Evolutionary conservation across 1,140 invertebrate species (phyloP).

Genomic region (Drosophila subpulchrella): DNA sequence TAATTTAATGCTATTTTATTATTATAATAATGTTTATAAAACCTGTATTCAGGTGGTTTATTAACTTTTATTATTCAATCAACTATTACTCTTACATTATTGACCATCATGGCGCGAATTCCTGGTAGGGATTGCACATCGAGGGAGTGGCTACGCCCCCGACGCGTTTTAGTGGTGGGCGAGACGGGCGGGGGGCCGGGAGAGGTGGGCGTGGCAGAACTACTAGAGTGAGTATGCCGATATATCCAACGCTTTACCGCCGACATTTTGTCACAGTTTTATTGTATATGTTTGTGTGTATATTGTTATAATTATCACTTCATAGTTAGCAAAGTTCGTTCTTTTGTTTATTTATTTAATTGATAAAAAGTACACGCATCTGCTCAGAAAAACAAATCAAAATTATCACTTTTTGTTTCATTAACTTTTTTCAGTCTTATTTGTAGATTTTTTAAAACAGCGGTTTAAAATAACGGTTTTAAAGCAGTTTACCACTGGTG

Average conservation of each 20-base stretch:
- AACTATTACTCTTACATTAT: conserved; percentile 49
- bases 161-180: conserved; percentile 65
- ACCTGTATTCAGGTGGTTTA: not conserved
- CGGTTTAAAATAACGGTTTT: too few relatives aligned
- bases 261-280: conserved; percentile 85
- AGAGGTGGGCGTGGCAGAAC: conserved; percentile 81
- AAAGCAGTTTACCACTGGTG: too few relatives aligned
- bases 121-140: conserved; percentile 91
- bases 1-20: not conserved
- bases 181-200: conserved; percentile 62
- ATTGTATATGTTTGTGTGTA: conserved; percentile 4
- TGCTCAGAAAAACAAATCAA: not conserved
- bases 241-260: conserved; percentile 87
- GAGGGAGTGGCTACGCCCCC: conserved; percentile 89
- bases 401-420: conserved; percentile 4
- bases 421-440: not conserved
- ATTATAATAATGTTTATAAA: not conserved
- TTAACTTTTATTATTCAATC: not conserved
- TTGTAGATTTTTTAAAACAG: too few relatives aligned
- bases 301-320: conserved; percentile 20
- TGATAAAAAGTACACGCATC: not conserved
- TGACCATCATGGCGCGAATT: conserved; percentile 85
- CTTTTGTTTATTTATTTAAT: conserved; percentile 1
- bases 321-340: conserved; percentile 8
- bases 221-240: conserved; percentile 84